A percentile compares a stretch with the other conserved stretches of the same genome.
Conservation (phyloP, 2,113 vertebrate species). For the Leptobrachium ailaonicum region DNA sequence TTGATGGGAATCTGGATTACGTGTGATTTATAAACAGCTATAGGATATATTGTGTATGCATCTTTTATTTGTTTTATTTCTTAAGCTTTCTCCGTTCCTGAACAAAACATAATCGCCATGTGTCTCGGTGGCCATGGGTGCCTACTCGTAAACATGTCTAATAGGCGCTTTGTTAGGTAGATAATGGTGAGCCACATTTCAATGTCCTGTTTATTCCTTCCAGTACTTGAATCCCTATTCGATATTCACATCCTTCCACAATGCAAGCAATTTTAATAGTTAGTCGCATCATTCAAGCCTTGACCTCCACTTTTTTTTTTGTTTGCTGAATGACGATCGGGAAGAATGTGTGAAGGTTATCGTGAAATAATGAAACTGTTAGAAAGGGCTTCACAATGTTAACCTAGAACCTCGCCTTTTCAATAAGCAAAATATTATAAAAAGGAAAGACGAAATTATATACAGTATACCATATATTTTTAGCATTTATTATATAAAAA, state of each 20-base stretch:
- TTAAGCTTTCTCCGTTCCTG: no score
- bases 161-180: neutral
- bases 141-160: neutral
- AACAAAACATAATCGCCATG: no score
- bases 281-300: neutral
- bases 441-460: no score
- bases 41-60: no score
- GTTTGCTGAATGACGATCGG: neutral
- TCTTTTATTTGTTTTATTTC: no score
- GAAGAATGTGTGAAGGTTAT: constrained; percentile 31
- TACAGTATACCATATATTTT: no score
- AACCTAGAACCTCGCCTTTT: neutral
- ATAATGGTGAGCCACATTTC: neutral
- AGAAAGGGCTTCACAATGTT: neutral
- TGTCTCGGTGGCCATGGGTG: neutral
- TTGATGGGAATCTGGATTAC: no score
- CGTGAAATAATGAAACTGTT: neutral
- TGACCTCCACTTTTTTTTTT: neutral
- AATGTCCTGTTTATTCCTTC: neutral
- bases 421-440: no score
- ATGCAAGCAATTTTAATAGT: neutral
- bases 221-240: neutral
- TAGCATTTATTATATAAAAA: no score
- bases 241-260: neutral
- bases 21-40: no score